Evolutionary conservation across 2,888 invertebrate species (phyloP).

Genomic region (Acleris cristana): DNA sequence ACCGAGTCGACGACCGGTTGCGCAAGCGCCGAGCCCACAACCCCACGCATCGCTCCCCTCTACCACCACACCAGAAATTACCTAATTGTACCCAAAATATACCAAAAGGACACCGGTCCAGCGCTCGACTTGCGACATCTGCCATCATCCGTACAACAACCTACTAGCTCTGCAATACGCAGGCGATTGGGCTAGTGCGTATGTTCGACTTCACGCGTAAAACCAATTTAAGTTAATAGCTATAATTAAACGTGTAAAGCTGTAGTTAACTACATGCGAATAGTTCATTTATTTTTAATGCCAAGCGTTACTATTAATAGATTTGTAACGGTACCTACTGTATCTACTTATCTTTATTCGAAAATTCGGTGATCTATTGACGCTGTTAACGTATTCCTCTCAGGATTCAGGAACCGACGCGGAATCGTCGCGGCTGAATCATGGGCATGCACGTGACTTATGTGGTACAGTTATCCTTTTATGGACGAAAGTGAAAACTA

Average conservation of each 20-base stretch:
- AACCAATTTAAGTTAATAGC: slow-evolving; percentile 1
- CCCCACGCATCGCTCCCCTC: slow-evolving; percentile 70
- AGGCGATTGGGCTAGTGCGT: slow-evolving; percentile 51
- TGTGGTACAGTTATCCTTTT: slow-evolving; percentile 82
- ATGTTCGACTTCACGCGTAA: slow-evolving; percentile 56
- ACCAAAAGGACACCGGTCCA: slow-evolving; percentile 77
- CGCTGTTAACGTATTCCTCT: slow-evolving; percentile 56
- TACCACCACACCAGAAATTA: slow-evolving; percentile 68
- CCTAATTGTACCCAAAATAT: slow-evolving; percentile 79
- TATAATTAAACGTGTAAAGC: neutral
- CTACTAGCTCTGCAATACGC: slow-evolving; percentile 66
- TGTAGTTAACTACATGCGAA: neutral
- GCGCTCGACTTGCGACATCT: slow-evolving; percentile 71
- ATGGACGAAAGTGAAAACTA: slow-evolving; percentile 83
- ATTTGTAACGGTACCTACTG: neutral
- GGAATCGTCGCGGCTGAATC: slow-evolving; percentile 52
- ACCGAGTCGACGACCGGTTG: slow-evolving; percentile 83
- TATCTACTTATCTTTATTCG: neutral
- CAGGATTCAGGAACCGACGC: slow-evolving; percentile 59
- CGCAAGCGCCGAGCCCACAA: slow-evolving; percentile 78
- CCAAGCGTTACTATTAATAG: neutral
- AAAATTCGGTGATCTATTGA: slow-evolving; percentile 19
- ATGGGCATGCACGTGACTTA: slow-evolving; percentile 73
- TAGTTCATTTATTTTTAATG: neutral
- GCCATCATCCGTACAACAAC: slow-evolving; percentile 75